Evolutionary conservation across 2,797 vertebrate genomes (phyloP), one percentile per base, ranked within the genome.

Genomic region (Lacerta bilineata): DNA sequence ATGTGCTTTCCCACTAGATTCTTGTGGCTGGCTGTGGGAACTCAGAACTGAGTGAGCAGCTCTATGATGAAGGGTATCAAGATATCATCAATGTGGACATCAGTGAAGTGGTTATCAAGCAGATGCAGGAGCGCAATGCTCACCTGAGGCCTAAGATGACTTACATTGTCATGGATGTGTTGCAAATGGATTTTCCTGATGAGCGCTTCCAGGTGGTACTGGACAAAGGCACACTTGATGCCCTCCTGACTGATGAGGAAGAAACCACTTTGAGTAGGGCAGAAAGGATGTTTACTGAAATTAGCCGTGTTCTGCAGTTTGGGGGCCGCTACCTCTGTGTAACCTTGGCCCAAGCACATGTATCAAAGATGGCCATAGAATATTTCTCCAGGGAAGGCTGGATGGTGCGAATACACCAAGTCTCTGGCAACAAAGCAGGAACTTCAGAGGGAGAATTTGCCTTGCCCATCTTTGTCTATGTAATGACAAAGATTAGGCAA

Each of bases 21-120:
- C 95, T 99, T 79, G 98, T 99, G 93, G 98, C 99, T 13, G 99
- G 99, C 27, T 99, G 99, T 5, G 99, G 99, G 23, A 99, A 98
- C 97, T 99, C 99, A 0, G 98, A 99, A 93, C 96, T 99, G 68
- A 99, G 99, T 0, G 98, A 99, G 94, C 98, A 98, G 95, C 96
- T 99, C 79, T 98, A 99, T 0, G 99, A 99, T 36, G 89, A 97
- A n/a, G 98, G 99, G 41, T 99, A 98, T 87, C 96, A 97, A 91
- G 97, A 98, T 88, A 96, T 99, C 0, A 96, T 97, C 80, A 99
- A 98, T 89, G 98, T 99, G 0, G 99, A 99, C 94, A 97, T 99
- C 92, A 99, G 98, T 0, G 97, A 98, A 2, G 97, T 98, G 0
- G 99, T 98, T 41, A 97, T 99, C 92, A 96, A 93, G 2, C 97